phyloP scores from a whole-genome alignment of 1,140 invertebrate species.

The Pogonus chalceus region DNA sequence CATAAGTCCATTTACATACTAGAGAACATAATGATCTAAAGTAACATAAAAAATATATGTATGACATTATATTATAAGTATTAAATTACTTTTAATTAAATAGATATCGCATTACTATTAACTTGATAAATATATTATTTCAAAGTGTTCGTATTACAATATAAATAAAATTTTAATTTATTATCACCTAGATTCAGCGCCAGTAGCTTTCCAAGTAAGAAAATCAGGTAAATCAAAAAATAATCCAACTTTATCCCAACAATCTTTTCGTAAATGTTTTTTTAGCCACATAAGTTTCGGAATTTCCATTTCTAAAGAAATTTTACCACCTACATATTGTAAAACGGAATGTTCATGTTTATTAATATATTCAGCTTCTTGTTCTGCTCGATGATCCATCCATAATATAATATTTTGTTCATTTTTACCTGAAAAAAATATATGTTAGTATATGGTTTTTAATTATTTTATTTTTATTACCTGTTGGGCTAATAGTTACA shows the following conservation, averaged over 20 bases:
- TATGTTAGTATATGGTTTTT: no score
- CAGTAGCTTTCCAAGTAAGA: slow-evolving; percentile 85
- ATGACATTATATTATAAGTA: slow-evolving; percentile 1
- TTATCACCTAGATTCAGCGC: slow-evolving; percentile 50
- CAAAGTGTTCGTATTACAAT: not conserved
- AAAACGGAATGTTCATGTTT: slow-evolving; percentile 62
- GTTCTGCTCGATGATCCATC: slow-evolving; percentile 88
- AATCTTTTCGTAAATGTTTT: slow-evolving; percentile 53
- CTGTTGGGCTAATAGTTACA: slow-evolving; percentile 62
- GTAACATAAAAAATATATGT: slow-evolving; percentile 10
- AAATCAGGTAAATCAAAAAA: slow-evolving; percentile 93
- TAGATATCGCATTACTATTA: slow-evolving; percentile 1
- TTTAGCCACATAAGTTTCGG: slow-evolving; percentile 96
- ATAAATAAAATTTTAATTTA: not conserved
- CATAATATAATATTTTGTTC: slow-evolving; percentile 87
- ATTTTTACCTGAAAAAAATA: slow-evolving; percentile 43
- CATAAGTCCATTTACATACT: slow-evolving; percentile 92
- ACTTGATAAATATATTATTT: not conserved
- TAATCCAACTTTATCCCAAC: slow-evolving; percentile 57
- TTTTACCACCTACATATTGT: slow-evolving; percentile 79
- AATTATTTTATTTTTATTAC: slow-evolving; percentile 40
- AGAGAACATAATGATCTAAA: slow-evolving; percentile 79
- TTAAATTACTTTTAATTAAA: slow-evolving; percentile 5
- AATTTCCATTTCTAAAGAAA: slow-evolving; percentile 91
- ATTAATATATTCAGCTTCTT: slow-evolving; percentile 79